Base-by-base conservation (phyloP, 2,888 invertebrate species). In the Dermolepida albohirtum region DNA sequence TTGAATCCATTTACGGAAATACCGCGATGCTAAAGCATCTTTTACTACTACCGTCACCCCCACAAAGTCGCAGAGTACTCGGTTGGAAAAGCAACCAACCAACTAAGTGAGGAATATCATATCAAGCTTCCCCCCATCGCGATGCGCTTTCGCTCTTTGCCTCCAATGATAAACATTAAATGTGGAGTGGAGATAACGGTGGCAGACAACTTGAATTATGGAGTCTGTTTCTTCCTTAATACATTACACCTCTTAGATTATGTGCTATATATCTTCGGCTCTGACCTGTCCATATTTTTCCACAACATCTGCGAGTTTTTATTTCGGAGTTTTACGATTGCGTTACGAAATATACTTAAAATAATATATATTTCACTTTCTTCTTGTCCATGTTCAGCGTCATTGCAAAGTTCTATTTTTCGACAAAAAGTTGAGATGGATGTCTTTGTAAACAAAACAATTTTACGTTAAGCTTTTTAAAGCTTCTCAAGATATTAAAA, bases 181-280 rank as follows among this genome's bases (percentile, higher is more conserved):
- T 14, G 39, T n/a, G 39, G 12, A 29, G 41, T 14, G 43, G 57
- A 59, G 59, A 59, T 59, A 59, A 47, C 43, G 44, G n/a, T 1
- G 29, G 7, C 44, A 47, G 59, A 59, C 44, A 40, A 14, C 59
- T 59, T 59, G 59, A 59, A 47, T 59, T 59, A 59, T 59, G 59
- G 59, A 44, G 59, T 27, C 44, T 59, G 44, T 29, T 59, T 59
- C 44, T 59, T 44, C 44, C 44, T 59, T 59, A 59, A 59, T 44
- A 44, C 59, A 59, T 59, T 59, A 59, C 59, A 59, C 47, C 59
- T 44, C 59, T 29, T 59, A 59, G 59, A 59, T 59, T 59, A 44
- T 44, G 59, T 44, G 59, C 44, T 27, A 44, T 59, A 59, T 44
- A 59, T 59, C 59, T 59, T 44, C 44, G 12, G 44, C 34, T 44